Conservation (phyloP, 64 coral and sea anemone species). For the Actinia tenebrosa region DNA sequence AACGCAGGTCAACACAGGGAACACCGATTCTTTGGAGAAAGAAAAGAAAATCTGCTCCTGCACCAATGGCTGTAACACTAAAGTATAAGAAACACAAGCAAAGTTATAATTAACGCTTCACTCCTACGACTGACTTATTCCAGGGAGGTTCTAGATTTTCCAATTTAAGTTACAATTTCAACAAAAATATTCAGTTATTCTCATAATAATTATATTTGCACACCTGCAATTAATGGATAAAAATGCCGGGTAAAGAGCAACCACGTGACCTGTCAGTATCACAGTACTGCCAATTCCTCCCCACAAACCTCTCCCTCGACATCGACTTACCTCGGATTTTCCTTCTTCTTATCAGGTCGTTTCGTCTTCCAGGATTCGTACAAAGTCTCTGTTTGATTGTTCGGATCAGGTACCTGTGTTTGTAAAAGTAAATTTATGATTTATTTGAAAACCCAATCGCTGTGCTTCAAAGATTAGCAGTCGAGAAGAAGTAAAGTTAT, state of each 20-base stretch:
- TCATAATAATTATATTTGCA: too few species aligned
- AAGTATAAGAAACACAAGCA: background rate
- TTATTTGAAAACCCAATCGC: background rate
- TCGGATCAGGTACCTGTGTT: background rate
- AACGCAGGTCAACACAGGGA: conserved; percentile 63
- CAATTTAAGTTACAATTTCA: too few species aligned
- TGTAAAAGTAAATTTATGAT: background rate
- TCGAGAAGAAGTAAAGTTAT: background rate
- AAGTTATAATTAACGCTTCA: background rate
- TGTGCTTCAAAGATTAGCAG: background rate
- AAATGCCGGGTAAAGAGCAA: too few species aligned
- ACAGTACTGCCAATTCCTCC: background rate
- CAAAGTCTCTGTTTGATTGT: conserved; percentile 27
- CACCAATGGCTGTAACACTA: conserved; percentile 41
- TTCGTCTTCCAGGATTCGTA: conserved; percentile 52
- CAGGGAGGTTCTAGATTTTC: too few species aligned
- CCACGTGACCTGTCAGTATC: background rate
- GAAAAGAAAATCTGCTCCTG: conserved; percentile 56
- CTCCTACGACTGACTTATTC: too few species aligned
- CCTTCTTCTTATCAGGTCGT: conserved; percentile 27
- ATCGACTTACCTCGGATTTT: conserved; percentile 21
- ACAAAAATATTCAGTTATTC: too few species aligned
- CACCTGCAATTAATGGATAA: too few species aligned
- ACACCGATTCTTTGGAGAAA: conserved; percentile 64
- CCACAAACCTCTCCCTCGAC: background rate